Evolutionary conservation across 1,140 invertebrate genomes (phyloP).

Genomic region (Drosophila nigromelanica): DNA sequence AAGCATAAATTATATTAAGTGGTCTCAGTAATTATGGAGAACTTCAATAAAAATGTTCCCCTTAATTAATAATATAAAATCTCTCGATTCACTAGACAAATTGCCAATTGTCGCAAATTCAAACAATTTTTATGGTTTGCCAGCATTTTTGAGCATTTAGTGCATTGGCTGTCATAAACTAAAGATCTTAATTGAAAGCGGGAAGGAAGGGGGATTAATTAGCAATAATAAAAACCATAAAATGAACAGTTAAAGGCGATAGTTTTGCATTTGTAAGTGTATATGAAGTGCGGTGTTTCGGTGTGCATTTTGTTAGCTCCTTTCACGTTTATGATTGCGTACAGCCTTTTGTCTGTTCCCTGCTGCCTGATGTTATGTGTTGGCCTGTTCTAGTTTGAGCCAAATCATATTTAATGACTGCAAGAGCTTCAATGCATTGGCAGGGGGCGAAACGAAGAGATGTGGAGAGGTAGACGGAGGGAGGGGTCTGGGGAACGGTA

Average conservation of each 20-base stretch:
- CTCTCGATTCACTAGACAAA: too few relatives aligned
- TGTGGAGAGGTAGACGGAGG: constrained; percentile 6
- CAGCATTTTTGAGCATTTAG: constrained; percentile 16
- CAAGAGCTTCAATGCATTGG: constrained; percentile 44
- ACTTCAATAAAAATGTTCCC: neutral
- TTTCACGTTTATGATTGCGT: constrained; percentile 41
- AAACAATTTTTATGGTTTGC: neutral
- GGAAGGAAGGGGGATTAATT: neutral
- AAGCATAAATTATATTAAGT: neutral
- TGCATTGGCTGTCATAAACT: neutral
- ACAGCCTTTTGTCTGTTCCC: constrained; percentile 43
- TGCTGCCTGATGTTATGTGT: constrained; percentile 28
- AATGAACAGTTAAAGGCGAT: constrained; percentile 4
- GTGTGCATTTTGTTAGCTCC: neutral
- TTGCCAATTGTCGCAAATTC: too few relatives aligned
- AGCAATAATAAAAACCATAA: constrained; percentile 1
- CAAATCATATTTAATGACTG: constrained; percentile 78
- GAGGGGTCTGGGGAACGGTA: constrained; percentile 41
- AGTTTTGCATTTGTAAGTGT: constrained; percentile 12
- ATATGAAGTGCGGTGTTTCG: constrained; percentile 12
- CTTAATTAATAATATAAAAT: too few relatives aligned
- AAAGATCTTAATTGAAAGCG: neutral
- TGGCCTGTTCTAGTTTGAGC: constrained; percentile 73
- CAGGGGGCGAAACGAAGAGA: constrained; percentile 9
- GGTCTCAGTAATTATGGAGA: neutral